Conservation (phyloP, 2,888 invertebrate genomes). For the Leptura quadrifasciata region DNA sequence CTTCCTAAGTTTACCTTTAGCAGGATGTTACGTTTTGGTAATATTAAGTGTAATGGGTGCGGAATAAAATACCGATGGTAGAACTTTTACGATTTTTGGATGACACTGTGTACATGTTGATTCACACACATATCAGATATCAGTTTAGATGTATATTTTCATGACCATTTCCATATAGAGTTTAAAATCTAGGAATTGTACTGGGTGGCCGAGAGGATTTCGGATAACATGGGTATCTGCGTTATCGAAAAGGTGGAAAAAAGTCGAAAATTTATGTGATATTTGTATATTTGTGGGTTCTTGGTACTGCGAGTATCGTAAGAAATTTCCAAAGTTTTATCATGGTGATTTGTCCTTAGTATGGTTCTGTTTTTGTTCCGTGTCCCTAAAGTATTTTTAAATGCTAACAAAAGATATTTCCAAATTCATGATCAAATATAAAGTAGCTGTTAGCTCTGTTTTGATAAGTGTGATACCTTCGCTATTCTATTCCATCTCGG, state of each 20-base stretch:
- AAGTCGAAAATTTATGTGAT: too few species aligned
- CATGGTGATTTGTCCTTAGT: background rate
- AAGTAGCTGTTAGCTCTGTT: background rate
- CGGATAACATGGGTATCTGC: background rate
- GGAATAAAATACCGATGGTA: background rate
- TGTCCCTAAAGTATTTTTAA: too few species aligned
- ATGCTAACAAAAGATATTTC: too few species aligned
- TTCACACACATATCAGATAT: slow-evolving; percentile 35
- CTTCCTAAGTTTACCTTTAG: background rate
- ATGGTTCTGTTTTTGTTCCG: too few species aligned
- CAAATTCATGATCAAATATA: too few species aligned
- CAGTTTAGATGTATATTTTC: slow-evolving; percentile 33
- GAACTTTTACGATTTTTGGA: slow-evolving; percentile 3
- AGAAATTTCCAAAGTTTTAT: too few species aligned
- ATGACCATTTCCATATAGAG: slow-evolving; percentile 30
- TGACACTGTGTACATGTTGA: slow-evolving; percentile 7
- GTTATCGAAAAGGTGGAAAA: background rate
- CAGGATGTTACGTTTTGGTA: slow-evolving; percentile 17
- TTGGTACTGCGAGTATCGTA: too few species aligned
- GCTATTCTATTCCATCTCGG: background rate
- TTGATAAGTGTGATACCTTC: background rate
- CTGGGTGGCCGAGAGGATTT: background rate
- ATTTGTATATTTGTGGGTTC: too few species aligned
- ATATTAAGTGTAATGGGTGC: background rate
- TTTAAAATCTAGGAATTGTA: background rate